Evolutionary conservation across 1,140 invertebrate species (phyloP).

Genomic region (Homalodisca vitripennis): DNA sequence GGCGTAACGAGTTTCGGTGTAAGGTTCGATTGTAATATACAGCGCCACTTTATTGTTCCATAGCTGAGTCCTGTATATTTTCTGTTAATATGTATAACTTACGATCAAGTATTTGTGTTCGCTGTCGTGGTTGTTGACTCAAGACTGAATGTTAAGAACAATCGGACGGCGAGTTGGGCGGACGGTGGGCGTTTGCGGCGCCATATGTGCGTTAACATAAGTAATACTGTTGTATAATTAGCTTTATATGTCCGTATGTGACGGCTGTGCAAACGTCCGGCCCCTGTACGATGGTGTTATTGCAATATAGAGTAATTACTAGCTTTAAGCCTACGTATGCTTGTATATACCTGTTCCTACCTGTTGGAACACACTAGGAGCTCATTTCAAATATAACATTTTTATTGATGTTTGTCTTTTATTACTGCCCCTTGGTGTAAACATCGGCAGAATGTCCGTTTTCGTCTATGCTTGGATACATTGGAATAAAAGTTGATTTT

Average conservation of each 20-base stretch:
- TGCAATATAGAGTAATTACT: conserved; percentile 18
- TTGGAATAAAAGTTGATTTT: too few relatives aligned
- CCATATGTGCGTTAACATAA: too few relatives aligned
- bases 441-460: too few relatives aligned
- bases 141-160: conserved; percentile 26
- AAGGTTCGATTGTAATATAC: too few relatives aligned
- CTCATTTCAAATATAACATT: conserved; percentile 27
- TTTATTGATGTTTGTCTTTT: conserved; percentile 9
- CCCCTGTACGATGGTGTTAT: conserved; percentile 16
- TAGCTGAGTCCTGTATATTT: neutral
- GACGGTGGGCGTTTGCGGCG: neutral
- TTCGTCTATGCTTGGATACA: too few relatives aligned
- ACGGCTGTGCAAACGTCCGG: too few relatives aligned
- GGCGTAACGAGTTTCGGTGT: too few relatives aligned
- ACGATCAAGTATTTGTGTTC: conserved; percentile 17
- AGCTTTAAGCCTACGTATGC: conserved; percentile 13
- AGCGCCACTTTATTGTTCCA: neutral
- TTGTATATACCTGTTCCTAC: conserved; percentile 16
- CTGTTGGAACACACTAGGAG: conserved; percentile 12
- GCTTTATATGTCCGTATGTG: neutral
- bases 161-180: neutral
- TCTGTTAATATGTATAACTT: conserved; percentile 25
- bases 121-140: conserved; percentile 15
- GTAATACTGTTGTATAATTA: too few relatives aligned
- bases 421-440: too few relatives aligned